phyloP scores from a whole-genome alignment of 2,888 invertebrate genomes.

The Labia minor region DNA sequence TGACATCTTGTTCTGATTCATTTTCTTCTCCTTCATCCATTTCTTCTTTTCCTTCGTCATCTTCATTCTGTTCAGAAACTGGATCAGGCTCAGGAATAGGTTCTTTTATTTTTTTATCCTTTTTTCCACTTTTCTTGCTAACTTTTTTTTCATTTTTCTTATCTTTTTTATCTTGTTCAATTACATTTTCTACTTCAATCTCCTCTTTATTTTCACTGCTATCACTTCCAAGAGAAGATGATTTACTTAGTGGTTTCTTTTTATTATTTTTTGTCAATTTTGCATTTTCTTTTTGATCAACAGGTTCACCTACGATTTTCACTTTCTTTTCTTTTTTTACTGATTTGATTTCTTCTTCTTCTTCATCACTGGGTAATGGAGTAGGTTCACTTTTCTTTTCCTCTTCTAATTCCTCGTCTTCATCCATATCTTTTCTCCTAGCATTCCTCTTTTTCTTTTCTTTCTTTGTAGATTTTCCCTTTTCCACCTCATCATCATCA shows the following conservation, averaged over 20 bases:
- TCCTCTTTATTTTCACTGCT: background rate
- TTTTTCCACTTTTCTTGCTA: background rate
- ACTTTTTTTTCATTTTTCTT: constrained; percentile 19
- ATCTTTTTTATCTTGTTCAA: constrained; percentile 22
- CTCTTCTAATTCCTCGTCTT: constrained; percentile 24
- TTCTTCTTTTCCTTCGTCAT: constrained; percentile 22
- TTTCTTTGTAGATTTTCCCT: constrained; percentile 31
- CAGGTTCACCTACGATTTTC: constrained; percentile 19
- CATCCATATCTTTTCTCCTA: constrained; percentile 27
- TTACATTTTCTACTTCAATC: constrained; percentile 20
- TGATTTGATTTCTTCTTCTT: constrained; percentile 21
- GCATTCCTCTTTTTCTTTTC: constrained; percentile 35
- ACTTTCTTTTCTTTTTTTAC: constrained; percentile 21
- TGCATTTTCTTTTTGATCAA: constrained; percentile 20
- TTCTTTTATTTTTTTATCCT: constrained; percentile 21
- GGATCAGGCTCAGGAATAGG: constrained; percentile 29
- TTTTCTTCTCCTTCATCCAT: constrained; percentile 22
- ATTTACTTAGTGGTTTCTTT: constrained; percentile 22
- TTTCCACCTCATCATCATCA: constrained; percentile 20
- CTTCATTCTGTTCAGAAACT: constrained; percentile 23
- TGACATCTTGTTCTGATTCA: constrained; percentile 26
- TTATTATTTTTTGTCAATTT: constrained; percentile 20
- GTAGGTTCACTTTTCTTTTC: constrained; percentile 20
- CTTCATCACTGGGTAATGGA: constrained; percentile 24
- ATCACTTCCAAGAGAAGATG: background rate